phyloP scores from a whole-genome alignment of 1,140 invertebrate genomes.

The Drosophila arawakana region DNA sequence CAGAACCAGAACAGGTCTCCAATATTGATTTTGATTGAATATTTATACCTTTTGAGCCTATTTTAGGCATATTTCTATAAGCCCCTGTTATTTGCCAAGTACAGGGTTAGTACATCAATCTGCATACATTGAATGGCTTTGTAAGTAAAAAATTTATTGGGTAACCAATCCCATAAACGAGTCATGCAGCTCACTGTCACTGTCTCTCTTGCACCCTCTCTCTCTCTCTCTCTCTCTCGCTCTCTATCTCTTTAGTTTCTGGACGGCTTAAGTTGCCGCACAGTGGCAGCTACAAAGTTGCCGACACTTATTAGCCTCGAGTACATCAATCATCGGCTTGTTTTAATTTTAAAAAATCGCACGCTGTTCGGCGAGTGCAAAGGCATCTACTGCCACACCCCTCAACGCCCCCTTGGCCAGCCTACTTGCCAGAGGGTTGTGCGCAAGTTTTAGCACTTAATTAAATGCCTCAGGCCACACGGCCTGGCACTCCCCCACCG shows the following conservation, averaged over 20 bases:
- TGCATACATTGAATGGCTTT: not conserved
- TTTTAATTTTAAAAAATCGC: slow-evolving; percentile 78
- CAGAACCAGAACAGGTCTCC: too few species aligned
- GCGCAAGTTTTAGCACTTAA: slow-evolving; percentile 67
- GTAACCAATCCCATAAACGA: slow-evolving; percentile 26
- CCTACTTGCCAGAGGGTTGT: not conserved
- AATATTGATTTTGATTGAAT: too few species aligned
- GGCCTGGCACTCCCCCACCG: not conserved
- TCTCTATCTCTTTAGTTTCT: not conserved
- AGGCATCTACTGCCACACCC: not conserved
- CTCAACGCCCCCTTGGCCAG: not conserved
- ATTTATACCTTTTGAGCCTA: too few species aligned
- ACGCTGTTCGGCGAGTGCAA: slow-evolving; percentile 49
- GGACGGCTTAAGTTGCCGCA: slow-evolving; percentile 24
- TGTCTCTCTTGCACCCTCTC: not conserved
- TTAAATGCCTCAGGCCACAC: slow-evolving; percentile 58
- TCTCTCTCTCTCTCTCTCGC: not conserved
- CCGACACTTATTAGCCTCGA: slow-evolving; percentile 74
- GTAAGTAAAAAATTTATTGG: not conserved
- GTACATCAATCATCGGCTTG: slow-evolving; percentile 79
- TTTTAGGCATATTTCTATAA: too few species aligned
- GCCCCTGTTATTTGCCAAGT: too few species aligned
- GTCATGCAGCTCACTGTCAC: not conserved
- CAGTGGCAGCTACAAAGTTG: slow-evolving; percentile 30
- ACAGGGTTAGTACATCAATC: slow-evolving; percentile 7